These are phyloP conservation scores for Neopelma chrysocephalum DNA, from an alignment of 2,797 vertebrate genomes.

Conservation along the genomic window DNA sequence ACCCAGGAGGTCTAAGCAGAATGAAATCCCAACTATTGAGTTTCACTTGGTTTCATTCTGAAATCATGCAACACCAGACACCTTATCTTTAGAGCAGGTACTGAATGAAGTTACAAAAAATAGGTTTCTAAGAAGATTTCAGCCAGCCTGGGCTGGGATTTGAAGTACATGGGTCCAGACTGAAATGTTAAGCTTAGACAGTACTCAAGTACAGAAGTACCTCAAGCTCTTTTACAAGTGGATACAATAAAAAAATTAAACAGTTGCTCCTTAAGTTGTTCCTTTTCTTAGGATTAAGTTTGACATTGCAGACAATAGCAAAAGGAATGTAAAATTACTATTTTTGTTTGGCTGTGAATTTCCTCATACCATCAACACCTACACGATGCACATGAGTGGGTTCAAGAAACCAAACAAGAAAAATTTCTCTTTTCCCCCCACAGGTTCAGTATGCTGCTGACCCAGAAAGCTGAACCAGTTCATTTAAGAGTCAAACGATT, in stretches of 20 bases:
- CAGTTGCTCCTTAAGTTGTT: background rate
- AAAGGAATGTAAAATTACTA: background rate
- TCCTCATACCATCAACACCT: background rate
- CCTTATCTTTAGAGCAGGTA: background rate
- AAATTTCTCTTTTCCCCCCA: accelerated
- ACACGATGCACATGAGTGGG: background rate
- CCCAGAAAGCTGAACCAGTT: background rate
- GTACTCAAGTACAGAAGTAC: background rate
- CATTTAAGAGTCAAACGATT: background rate
- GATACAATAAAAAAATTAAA: background rate
- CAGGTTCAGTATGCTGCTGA: background rate
- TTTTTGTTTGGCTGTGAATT: background rate
- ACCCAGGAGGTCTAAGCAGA: background rate
- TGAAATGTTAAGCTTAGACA: background rate
- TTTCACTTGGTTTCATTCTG: background rate
- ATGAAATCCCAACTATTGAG: accelerated
- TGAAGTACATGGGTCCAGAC: background rate
- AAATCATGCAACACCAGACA: background rate
- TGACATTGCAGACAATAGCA: background rate
- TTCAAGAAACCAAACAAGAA: background rate
- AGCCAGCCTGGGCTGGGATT: background rate
- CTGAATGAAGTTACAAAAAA: background rate
- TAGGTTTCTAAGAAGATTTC: background rate
- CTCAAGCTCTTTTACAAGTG: background rate
- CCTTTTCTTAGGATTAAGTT: background rate